Evolutionary conservation across 53 echinoderm and acorn worm genomes (phyloP).

Genomic region (Holothuria scabra): DNA sequence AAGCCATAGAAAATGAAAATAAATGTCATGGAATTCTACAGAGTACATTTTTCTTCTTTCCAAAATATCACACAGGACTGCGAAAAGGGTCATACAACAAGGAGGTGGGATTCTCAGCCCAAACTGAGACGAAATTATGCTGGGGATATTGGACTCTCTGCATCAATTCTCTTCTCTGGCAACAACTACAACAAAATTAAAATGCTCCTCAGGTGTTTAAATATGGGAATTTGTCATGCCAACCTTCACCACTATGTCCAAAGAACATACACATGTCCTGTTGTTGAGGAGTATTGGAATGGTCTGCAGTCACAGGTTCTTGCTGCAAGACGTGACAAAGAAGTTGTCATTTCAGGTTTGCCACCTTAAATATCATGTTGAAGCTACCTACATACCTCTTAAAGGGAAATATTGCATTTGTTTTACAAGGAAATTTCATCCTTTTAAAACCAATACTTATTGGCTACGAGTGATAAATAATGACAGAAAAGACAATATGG

Average conservation of each 20-base stretch:
- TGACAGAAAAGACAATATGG: no score
- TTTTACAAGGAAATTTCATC: no score
- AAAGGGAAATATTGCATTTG: no score
- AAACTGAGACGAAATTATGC: neutral
- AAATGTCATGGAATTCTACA: neutral
- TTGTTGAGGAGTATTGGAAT: neutral
- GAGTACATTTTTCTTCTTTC: neutral
- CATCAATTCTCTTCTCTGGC: neutral
- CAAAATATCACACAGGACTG: neutral
- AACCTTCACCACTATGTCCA: neutral
- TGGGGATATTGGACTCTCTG: neutral
- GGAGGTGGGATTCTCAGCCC: neutral
- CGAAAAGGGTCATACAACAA: neutral
- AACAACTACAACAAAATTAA: slow-evolving; percentile 20
- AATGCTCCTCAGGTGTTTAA: neutral
- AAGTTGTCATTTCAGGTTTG: no score
- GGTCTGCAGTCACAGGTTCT: neutral
- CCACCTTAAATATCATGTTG: no score
- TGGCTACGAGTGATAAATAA: no score
- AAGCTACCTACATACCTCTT: no score
- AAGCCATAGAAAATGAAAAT: no score
- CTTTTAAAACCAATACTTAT: no score
- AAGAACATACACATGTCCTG: neutral
- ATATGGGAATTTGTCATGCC: neutral
- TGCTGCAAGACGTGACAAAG: no score